A percentile compares a stretch with the other conserved stretches of the same genome.
phyloP scores from a whole-genome alignment of 2,888 invertebrate species.

The Pharmacophagus antenor region DNA sequence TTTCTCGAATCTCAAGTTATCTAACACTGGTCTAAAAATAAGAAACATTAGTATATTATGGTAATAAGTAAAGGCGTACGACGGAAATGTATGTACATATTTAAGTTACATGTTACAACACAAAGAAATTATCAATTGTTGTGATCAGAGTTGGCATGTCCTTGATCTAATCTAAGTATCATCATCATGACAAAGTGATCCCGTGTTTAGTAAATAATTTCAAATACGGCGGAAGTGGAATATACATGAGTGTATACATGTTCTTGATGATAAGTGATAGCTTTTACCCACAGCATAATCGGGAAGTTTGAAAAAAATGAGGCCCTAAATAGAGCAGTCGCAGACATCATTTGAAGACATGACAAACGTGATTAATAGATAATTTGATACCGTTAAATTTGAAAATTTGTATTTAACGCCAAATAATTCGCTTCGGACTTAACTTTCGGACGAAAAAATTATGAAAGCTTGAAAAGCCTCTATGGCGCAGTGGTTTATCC shows the following conservation, averaged over 20 bases:
- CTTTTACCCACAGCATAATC: neutral
- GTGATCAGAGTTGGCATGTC: conserved; percentile 12
- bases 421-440: too few species aligned
- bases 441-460: too few species aligned
- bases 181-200: neutral
- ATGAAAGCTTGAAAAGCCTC: too few species aligned
- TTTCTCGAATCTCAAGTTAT: neutral
- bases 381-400: too few species aligned
- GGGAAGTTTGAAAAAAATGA: neutral
- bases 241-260: neutral
- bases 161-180: conserved; percentile 6
- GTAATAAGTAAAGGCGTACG: neutral
- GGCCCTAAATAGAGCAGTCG: neutral
- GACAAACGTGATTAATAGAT: too few species aligned
- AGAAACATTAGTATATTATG: neutral
- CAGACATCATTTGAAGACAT: too few species aligned
- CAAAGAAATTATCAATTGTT: conserved; percentile 6
- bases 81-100: conserved; percentile 21
- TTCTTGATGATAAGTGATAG: neutral
- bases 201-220: neutral
- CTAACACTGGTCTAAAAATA: neutral
- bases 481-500: too few species aligned
- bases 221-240: neutral
- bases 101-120: conserved; percentile 17
- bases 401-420: too few species aligned